A percentile compares a stretch with the other conserved stretches of the same genome.
Conservation (phyloP, 2,113 vertebrate genomes). For the Vicugna pacos region DNA sequence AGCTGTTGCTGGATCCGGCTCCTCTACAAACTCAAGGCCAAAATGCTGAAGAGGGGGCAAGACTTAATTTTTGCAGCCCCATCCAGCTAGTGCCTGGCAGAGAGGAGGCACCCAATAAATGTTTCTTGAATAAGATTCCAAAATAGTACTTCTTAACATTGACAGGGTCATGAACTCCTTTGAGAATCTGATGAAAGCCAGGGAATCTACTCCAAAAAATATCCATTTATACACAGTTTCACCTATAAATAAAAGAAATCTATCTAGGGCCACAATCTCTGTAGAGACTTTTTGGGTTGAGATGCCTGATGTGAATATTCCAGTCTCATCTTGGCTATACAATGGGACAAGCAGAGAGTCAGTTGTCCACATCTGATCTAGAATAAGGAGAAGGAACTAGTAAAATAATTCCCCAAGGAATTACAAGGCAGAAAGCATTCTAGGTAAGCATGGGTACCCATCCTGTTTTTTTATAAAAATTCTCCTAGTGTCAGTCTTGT, state of each 20-base stretch:
- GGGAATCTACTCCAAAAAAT: not conserved
- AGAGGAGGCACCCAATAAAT: not conserved
- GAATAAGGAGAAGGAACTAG: constrained; percentile 28
- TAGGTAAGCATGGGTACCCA: not conserved
- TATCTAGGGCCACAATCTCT: not conserved
- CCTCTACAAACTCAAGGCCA: not conserved
- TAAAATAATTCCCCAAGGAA: constrained; percentile 15
- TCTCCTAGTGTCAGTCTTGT: not conserved
- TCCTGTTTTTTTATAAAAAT: constrained; percentile 5
- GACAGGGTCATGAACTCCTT: not conserved
- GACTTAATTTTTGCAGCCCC: not conserved
- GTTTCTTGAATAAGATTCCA: not conserved
- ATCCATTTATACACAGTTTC: not conserved
- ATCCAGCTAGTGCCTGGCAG: not conserved
- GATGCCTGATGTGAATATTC: not conserved
- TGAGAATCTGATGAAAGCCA: not conserved
- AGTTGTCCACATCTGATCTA: constrained; percentile 27
- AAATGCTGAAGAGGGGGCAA: not conserved
- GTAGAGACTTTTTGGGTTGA: not conserved
- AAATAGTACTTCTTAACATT: not conserved
- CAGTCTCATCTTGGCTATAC: not conserved
- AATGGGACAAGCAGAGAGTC: not conserved
- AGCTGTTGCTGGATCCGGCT: not conserved
- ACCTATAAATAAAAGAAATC: constrained; percentile 25
- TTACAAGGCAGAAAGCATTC: constrained; percentile 20